phyloP scores from a whole-genome alignment of 1,140 invertebrate species.

The Anastatus disparis region DNA sequence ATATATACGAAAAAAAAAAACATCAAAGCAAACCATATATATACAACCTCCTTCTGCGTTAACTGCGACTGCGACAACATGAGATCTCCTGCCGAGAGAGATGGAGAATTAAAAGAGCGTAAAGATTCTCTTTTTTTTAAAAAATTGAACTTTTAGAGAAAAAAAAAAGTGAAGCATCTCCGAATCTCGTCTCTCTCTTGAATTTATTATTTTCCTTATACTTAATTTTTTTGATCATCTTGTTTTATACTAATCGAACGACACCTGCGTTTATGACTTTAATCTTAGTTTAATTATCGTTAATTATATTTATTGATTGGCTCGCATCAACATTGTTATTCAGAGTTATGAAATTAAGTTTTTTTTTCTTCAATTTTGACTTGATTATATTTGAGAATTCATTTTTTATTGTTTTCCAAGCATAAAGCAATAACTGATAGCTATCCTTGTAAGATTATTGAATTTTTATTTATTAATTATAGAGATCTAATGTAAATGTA shows the following conservation, averaged over 20 bases:
- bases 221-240: conserved; percentile 9
- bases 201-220: background rate
- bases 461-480: background rate
- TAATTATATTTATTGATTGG: too few species aligned
- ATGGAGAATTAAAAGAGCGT: too few species aligned
- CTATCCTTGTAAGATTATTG: background rate
- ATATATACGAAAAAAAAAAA: too few species aligned
- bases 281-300: too few species aligned
- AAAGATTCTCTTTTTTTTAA: too few species aligned
- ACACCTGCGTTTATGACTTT: conserved; percentile 3
- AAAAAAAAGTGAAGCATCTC: too few species aligned
- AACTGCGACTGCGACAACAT: conserved; percentile 24
- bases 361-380: too few species aligned
- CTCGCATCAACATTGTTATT: background rate
- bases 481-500: conserved; percentile 10
- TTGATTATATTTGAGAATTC: background rate
- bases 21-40: too few species aligned
- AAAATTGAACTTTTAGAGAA: too few species aligned
- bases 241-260: conserved; percentile 19
- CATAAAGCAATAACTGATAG: background rate
- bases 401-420: conserved; percentile 6
- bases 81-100: conserved; percentile 4
- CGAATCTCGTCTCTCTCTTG: conserved; percentile 24
- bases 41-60: conserved; percentile 14
- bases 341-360: background rate